These are phyloP conservation scores for Cyphomyrmex costatus DNA, from an alignment of 1,140 invertebrate species.

Conservation along the genomic window DNA sequence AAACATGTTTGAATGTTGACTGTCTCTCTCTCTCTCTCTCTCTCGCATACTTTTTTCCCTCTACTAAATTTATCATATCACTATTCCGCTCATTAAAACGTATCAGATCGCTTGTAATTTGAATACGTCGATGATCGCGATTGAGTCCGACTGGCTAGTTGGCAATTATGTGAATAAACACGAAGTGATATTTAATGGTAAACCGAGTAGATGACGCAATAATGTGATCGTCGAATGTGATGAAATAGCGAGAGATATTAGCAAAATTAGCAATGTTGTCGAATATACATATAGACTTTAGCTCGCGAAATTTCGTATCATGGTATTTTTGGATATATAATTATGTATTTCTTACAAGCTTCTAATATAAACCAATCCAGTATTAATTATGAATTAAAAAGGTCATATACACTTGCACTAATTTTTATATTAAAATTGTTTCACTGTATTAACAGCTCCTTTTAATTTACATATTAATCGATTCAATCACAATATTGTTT, in stretches of 20 bases:
- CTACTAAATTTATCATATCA: slow-evolving; percentile 16
- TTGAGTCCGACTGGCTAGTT: background rate
- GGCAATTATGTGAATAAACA: slow-evolving; percentile 21
- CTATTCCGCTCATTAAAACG: slow-evolving; percentile 39
- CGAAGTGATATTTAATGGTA: slow-evolving; percentile 30
- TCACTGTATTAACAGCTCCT: no score
- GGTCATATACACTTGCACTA: no score
- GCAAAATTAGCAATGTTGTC: background rate
- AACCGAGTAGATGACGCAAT: slow-evolving; percentile 27
- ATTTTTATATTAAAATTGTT: no score
- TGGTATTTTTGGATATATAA: background rate
- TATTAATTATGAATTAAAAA: no score
- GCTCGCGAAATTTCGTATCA: background rate
- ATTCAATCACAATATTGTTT: no score
- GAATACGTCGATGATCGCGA: slow-evolving; percentile 31
- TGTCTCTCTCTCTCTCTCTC: no score
- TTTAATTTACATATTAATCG: no score
- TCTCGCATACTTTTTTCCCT: background rate
- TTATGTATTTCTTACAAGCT: background rate
- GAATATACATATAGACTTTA: background rate
- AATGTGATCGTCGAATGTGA: slow-evolving; percentile 5
- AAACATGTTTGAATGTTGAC: slow-evolving; percentile 1
- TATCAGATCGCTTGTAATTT: slow-evolving; percentile 41
- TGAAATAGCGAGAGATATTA: slow-evolving; percentile 24
- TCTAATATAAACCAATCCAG: background rate